These are phyloP conservation scores for Drosophila ercepeae DNA, from an alignment of 1,140 invertebrate species.

Conservation along the genomic window DNA sequence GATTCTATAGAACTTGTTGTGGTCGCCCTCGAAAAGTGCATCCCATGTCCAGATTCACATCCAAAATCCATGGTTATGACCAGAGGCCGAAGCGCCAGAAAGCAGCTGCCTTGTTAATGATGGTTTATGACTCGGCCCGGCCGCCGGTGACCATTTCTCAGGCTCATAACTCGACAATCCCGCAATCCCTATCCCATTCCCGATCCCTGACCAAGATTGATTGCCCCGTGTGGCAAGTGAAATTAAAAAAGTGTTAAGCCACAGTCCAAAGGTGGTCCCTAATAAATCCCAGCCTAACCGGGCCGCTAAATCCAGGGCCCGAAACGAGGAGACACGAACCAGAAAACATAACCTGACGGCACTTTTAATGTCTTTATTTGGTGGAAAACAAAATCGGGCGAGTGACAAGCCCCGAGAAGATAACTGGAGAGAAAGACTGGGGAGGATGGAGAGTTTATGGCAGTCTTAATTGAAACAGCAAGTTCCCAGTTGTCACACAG, in stretches of 20 bases:
- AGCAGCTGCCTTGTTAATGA: slow-evolving; percentile 65
- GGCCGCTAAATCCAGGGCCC: slow-evolving; percentile 10
- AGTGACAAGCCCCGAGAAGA: slow-evolving; percentile 66
- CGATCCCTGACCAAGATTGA: slow-evolving; percentile 60
- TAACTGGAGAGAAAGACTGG: slow-evolving; percentile 38
- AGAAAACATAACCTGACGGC: slow-evolving; percentile 60
- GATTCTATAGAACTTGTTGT: slow-evolving; percentile 70
- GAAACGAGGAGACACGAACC: slow-evolving; percentile 15
- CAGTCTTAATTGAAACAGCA: slow-evolving; percentile 67
- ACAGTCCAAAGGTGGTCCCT: slow-evolving; percentile 64
- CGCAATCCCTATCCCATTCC: not conserved
- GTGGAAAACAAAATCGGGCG: slow-evolving; percentile 76
- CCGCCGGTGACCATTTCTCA: slow-evolving; percentile 57
- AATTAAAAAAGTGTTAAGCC: slow-evolving; percentile 78
- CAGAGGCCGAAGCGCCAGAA: slow-evolving; percentile 26
- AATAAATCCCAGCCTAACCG: slow-evolving; percentile 63
- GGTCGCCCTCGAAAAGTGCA: slow-evolving; percentile 44
- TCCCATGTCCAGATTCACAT: slow-evolving; percentile 23
- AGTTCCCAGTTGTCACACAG: slow-evolving; percentile 44
- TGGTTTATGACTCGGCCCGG: slow-evolving; percentile 61
- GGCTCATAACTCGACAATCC: slow-evolving; percentile 59
- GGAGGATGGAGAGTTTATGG: slow-evolving; percentile 18
- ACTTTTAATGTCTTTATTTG: slow-evolving; percentile 82
- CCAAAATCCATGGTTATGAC: slow-evolving; percentile 17
- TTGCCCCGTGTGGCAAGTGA: slow-evolving; percentile 72